Percentiles rank a stretch among this genome's conserved stretches.
These are phyloP conservation scores for Sarcophaga caerulescens DNA, from an alignment of 2,888 invertebrate genomes.

Conservation along the genomic window DNA sequence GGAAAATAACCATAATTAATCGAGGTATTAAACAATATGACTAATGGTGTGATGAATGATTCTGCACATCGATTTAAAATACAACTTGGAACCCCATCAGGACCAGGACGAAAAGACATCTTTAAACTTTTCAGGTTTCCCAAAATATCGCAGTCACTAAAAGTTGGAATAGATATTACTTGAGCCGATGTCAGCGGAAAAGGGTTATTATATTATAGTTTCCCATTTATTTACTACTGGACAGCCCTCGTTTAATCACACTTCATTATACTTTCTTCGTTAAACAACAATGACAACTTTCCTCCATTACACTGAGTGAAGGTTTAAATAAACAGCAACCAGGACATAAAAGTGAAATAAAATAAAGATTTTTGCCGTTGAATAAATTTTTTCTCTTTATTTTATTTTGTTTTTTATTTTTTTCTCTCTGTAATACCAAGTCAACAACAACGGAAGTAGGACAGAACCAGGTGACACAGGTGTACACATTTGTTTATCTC, in stretches of 20 bases:
- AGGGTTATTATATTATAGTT: too few relatives aligned
- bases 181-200: too few relatives aligned
- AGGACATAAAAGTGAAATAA: neutral
- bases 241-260: neutral
- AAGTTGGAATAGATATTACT: too few relatives aligned
- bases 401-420: too few relatives aligned
- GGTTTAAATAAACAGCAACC: neutral
- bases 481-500: constrained; percentile 1
- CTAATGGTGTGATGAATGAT: too few relatives aligned
- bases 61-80: too few relatives aligned
- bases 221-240: neutral
- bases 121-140: too few relatives aligned
- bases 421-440: neutral
- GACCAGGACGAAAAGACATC: too few relatives aligned
- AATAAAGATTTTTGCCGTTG: neutral
- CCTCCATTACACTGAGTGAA: neutral
- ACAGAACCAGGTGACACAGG: constrained; percentile 10
- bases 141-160: too few relatives aligned
- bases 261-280: neutral
- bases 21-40: too few relatives aligned
- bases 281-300: neutral
- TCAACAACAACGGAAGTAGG: constrained; percentile 10
- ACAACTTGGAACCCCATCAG: too few relatives aligned
- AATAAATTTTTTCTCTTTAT: neutral
- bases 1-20: too few relatives aligned